A percentile compares a stretch with the other conserved stretches of the same genome.
These are phyloP conservation scores for Thalassarche chlororhynchos DNA, from an alignment of 2,113 vertebrate species.

Conservation along the genomic window DNA sequence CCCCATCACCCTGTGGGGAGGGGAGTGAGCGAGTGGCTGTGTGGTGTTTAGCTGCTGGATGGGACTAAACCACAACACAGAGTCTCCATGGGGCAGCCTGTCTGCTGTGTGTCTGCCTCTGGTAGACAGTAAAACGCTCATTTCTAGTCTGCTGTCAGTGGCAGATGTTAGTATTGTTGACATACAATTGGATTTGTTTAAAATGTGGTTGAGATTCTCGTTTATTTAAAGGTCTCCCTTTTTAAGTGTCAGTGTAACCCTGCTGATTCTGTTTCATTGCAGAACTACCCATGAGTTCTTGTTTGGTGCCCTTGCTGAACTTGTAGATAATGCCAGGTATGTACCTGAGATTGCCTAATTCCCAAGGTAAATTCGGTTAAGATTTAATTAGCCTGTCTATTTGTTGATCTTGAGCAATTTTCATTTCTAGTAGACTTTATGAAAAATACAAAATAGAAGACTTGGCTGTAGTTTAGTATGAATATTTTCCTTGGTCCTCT, in stretches of 20 bases:
- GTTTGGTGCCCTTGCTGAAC: slow-evolving; percentile 96
- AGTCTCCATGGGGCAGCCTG: neutral
- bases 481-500: neutral
- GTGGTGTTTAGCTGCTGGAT: no score
- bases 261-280: slow-evolving; percentile 63
- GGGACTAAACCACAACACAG: no score
- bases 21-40: no score
- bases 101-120: neutral
- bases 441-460: neutral
- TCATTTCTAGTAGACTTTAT: neutral
- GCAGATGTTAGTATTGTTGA: fast-evolving
- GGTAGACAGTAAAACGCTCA: fast-evolving
- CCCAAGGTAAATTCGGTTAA: neutral
- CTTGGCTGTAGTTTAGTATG: neutral
- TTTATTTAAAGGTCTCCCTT: neutral
- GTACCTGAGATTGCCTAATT: slow-evolving; percentile 1
- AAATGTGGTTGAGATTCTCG: neutral
- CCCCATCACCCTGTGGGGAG: no score
- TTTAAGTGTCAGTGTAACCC: neutral
- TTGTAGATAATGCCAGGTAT: slow-evolving; percentile 99
- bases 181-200: neutral
- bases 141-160: neutral
- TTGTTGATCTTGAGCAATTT: neutral
- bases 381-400: neutral
- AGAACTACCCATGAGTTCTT: slow-evolving; percentile 99